Evolutionary conservation across 2,113 vertebrate genomes (phyloP).

Genomic region (Sus scrofa): DNA sequence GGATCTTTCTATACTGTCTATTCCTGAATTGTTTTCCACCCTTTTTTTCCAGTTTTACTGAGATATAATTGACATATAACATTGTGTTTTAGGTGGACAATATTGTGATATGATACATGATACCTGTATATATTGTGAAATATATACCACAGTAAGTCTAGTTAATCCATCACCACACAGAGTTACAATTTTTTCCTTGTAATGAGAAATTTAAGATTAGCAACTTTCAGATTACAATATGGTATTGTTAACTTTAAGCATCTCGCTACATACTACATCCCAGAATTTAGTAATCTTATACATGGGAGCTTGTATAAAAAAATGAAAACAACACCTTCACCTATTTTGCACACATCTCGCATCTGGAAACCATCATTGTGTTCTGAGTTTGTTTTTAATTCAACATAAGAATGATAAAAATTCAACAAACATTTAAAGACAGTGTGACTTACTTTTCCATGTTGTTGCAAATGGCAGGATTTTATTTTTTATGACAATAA

Average conservation of each 20-base stretch:
- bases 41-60: background rate
- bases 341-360: background rate
- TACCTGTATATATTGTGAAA: background rate
- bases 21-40: background rate
- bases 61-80: background rate
- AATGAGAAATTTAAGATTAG: background rate
- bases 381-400: background rate
- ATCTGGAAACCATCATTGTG: background rate
- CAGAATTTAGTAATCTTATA: background rate
- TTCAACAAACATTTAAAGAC: background rate
- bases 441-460: background rate
- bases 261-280: background rate
- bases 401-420: background rate
- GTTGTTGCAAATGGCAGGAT: background rate
- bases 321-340: background rate
- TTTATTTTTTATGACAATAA: background rate
- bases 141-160: background rate
- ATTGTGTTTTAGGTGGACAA: background rate
- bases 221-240: no score
- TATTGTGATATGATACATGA: background rate
- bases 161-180: background rate
- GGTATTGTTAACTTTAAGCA: background rate
- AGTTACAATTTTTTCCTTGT: background rate
- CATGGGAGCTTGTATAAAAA: background rate
- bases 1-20: background rate